A percentile compares a stretch with the other conserved stretches of the same genome.
Evolutionary conservation across 2,888 invertebrate species (phyloP).

Genomic region (Synanthedon formicaeformis): DNA sequence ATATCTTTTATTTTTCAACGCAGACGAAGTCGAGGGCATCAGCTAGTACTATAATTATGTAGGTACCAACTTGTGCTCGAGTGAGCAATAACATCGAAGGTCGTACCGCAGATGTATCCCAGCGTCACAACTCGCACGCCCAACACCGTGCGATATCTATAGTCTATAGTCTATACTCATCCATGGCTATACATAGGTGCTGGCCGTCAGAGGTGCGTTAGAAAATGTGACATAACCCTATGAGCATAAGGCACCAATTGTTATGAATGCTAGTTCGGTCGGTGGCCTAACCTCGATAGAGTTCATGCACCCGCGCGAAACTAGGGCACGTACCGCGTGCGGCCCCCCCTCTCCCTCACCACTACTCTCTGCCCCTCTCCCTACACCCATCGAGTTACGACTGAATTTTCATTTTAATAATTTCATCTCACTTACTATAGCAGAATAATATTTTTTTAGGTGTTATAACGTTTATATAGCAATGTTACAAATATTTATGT

Average conservation of each 20-base stretch:
- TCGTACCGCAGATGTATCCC: conserved; percentile 57
- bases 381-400: conserved; percentile 43
- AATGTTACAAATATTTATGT: too few relatives aligned
- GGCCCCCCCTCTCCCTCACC: conserved; percentile 32
- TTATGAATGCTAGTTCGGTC: conserved; percentile 43
- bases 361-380: conserved; percentile 24
- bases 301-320: conserved; percentile 70
- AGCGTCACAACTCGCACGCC: conserved; percentile 40
- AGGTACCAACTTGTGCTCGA: background rate
- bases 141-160: conserved; percentile 56
- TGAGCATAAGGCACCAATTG: conserved; percentile 36
- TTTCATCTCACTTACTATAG: conserved; percentile 25
- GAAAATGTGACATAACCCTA: conserved; percentile 24
- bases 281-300: conserved; percentile 72
- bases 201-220: conserved; percentile 21
- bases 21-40: too few relatives aligned
- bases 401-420: conserved; percentile 61
- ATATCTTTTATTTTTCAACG: too few relatives aligned
- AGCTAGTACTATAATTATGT: too few relatives aligned
- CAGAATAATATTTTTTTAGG: too few relatives aligned
- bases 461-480: too few relatives aligned
- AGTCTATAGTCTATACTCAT: conserved; percentile 60
- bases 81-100: conserved; percentile 59
- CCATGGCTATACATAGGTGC: conserved; percentile 55
- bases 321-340: conserved; percentile 65